Evolutionary conservation across 2,797 vertebrate genomes (phyloP), one percentile per base, ranked within the genome.

Genomic region (Taenioides sp.): DNA sequence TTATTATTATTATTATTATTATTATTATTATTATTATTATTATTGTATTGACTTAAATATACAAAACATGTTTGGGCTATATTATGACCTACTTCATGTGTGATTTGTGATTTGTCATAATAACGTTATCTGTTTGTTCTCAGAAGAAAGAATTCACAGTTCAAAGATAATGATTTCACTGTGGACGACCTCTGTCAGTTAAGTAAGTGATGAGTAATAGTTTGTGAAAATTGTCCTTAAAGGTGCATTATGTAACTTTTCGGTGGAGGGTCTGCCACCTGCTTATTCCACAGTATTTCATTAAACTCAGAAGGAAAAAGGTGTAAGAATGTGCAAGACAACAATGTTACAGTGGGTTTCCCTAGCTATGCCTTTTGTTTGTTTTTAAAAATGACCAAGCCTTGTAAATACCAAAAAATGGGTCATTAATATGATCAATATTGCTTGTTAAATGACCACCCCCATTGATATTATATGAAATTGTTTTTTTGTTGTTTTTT

Each of bases 171-270:
- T 63, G 95, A 96, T 76, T 96, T 98, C 87, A 95, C 95, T 47
- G 86, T 98, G 82, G 97, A 99, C 43, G 97, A 99, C 78, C 92
- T 99, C 92, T 98, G 95, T 89, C 94, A 96, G 91, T 86, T 98
- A 77, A 96, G 97, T 98, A 94, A 86, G 94, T 92, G 28, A 7
- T 65, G 16, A 31, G 17, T 28, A 28, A 34, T 16, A 34, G 27
- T 60, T 58, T 58, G 7, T 11, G 17, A 27, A 31, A 18, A 31
- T 47, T 47, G 43, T 47, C 43, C 11, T 47, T 47, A 47, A 16
- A 47, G 14, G 1, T 16, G 12, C 14, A 16, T 2, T 16, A 4
- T 16, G 43, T 47, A 17, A 16, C 43, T 47, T 47, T 47, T 47
- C 4, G 4, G 14, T 4, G 1, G 43, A 16, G 3, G 14, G 43